Percentiles rank a stretch among this genome's conserved stretches.
phyloP scores from a whole-genome alignment of 2,797 vertebrate genomes.

The Lagodon rhomboides region DNA sequence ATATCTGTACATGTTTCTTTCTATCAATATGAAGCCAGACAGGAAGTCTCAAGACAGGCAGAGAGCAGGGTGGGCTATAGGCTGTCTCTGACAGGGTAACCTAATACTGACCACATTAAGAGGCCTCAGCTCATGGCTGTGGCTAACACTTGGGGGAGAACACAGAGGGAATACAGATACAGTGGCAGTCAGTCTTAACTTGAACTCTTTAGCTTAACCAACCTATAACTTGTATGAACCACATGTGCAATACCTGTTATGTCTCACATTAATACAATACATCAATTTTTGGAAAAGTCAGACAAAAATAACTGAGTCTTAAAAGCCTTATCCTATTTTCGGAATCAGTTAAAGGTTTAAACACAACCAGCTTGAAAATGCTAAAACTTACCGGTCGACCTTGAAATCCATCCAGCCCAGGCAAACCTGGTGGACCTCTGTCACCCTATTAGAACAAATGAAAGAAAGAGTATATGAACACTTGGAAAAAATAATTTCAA shows the following conservation, averaged over 20 bases:
- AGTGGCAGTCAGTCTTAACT: background rate
- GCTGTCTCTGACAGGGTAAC: conserved; percentile 28
- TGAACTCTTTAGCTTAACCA: background rate
- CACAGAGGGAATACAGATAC: background rate
- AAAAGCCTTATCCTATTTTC: background rate
- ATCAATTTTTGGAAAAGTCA: too few species aligned
- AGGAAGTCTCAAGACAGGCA: background rate
- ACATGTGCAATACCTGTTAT: background rate
- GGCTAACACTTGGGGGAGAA: conserved; percentile 13
- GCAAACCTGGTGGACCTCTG: conserved; percentile 85
- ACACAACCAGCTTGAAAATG: background rate
- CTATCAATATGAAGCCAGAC: background rate
- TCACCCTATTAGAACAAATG: conserved; percentile 86
- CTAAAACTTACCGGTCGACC: conserved; percentile 87
- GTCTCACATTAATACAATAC: background rate
- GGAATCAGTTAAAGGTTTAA: background rate
- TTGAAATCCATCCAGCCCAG: conserved; percentile 85
- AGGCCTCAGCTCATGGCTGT: conserved; percentile 7
- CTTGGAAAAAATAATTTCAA: background rate
- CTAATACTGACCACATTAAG: conserved; percentile 31
- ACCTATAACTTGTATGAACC: background rate
- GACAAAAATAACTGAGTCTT: background rate
- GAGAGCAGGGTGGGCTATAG: conserved; percentile 21
- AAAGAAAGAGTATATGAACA: conserved; percentile 28
- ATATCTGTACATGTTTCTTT: background rate